phyloP scores from a whole-genome alignment of 2,797 vertebrate species.

The Hoplostethus mediterraneus region DNA sequence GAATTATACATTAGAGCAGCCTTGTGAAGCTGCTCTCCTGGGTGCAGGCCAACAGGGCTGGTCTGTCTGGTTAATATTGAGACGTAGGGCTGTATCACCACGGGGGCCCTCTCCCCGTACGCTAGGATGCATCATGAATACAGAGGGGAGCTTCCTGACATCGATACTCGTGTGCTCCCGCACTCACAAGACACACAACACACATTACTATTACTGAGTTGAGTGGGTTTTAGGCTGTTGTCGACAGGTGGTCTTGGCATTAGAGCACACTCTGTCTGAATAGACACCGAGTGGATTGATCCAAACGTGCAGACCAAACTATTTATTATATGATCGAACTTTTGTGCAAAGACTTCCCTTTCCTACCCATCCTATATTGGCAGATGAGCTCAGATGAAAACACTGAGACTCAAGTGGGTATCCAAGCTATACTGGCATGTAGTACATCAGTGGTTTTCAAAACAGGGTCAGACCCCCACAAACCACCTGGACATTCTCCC shows the following conservation, averaged over 20 bases:
- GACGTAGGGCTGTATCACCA: background rate
- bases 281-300: background rate
- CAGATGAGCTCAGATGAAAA: no score
- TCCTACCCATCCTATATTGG: background rate
- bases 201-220: no score
- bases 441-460: background rate
- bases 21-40: conserved; percentile 22
- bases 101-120: background rate
- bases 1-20: conserved; percentile 55
- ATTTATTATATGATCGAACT: no score
- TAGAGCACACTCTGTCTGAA: background rate
- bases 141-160: background rate
- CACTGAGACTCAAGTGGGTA: background rate
- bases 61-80: conserved; percentile 18
- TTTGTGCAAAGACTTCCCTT: no score
- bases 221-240: background rate
- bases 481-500: background rate
- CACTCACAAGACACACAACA: background rate
- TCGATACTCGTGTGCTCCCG: background rate
- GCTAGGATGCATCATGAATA: background rate
- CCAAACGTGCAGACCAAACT: no score
- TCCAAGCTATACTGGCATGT: background rate
- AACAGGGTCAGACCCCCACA: background rate
- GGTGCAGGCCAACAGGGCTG: conserved; percentile 16
- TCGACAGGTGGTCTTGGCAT: conserved; percentile 16